Conservation (phyloP, 2,113 vertebrate species). For the Vicugna pacos region DNA sequence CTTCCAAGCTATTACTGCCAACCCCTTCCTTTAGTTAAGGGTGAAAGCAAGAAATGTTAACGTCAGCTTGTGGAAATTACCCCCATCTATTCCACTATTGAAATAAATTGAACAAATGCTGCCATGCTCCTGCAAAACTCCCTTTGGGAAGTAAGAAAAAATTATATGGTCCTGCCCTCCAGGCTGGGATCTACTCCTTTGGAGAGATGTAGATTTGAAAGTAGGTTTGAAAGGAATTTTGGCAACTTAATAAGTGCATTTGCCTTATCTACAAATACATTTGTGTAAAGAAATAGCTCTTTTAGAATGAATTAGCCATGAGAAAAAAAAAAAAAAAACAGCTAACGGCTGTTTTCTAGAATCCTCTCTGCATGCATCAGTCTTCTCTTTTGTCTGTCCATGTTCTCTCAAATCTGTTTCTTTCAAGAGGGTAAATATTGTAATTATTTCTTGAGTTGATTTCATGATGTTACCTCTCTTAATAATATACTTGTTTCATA, state of each 20-base stretch:
- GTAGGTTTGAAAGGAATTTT: conserved; percentile 27
- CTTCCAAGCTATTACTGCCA: neutral
- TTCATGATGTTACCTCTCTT: conserved; percentile 38
- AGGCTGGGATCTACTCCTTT: neutral
- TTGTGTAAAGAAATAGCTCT: conserved; percentile 31
- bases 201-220: neutral
- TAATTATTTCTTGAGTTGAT: conserved; percentile 48
- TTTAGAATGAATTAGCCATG: neutral
- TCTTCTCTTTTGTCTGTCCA: neutral
- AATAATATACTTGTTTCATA: conserved; percentile 24
- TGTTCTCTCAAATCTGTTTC: conserved; percentile 12
- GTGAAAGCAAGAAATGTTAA: neutral
- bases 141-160: neutral
- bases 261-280: conserved; percentile 23
- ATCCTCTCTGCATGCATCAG: neutral
- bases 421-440: neutral
- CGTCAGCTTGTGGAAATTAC: neutral
- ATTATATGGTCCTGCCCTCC: neutral
- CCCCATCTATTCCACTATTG: neutral
- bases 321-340: rapidly evolving
- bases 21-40: neutral
- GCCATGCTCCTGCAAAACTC: neutral
- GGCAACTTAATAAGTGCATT: neutral
- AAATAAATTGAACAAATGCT: conserved; percentile 29
- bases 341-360: neutral